These are phyloP conservation scores for Caenorhabditis sp. DNA, from an alignment of 2,888 invertebrate genomes.

Conservation along the genomic window DNA sequence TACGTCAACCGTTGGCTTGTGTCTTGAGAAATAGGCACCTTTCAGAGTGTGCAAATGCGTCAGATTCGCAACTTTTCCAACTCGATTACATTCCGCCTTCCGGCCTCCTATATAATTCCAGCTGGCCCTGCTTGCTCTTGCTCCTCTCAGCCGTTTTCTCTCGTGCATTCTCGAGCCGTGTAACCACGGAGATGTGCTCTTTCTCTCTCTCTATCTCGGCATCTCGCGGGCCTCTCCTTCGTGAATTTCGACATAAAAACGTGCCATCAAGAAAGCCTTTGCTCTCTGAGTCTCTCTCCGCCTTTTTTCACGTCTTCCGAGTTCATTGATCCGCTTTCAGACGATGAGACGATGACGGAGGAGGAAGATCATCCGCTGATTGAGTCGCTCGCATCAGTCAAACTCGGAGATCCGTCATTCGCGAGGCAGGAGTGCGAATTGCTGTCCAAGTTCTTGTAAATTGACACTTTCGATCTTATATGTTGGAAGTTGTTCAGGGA, in stretches of 20 bases:
- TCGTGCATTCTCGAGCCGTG: constrained; percentile 15
- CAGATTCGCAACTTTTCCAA: too few relatives aligned
- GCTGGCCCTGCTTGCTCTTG: background rate
- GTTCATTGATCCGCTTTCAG: constrained; percentile 17
- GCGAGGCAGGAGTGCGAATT: constrained; percentile 26
- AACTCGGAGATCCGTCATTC: constrained; percentile 21
- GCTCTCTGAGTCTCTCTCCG: constrained; percentile 14
- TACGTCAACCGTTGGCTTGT: too few relatives aligned
- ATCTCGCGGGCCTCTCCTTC: background rate
- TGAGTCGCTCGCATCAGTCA: constrained; percentile 13
- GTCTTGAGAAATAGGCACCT: too few relatives aligned
- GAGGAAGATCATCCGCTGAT: constrained; percentile 33
- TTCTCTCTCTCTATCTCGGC: background rate
- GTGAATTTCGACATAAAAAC: constrained; percentile 39
- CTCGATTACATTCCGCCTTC: background rate
- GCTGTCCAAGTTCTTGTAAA: constrained; percentile 36
- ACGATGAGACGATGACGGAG: constrained; percentile 22
- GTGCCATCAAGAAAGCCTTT: constrained; percentile 20
- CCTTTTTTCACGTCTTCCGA: constrained; percentile 4
- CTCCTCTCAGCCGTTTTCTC: constrained; percentile 19
- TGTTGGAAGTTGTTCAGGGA: constrained; percentile 19
- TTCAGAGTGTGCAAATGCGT: too few relatives aligned
- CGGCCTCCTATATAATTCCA: background rate
- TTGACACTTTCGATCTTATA: background rate
- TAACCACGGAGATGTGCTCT: constrained; percentile 43